These are phyloP conservation scores for Dromas ardeola DNA, from an alignment of 2,113 vertebrate species.

Conservation along the genomic window DNA sequence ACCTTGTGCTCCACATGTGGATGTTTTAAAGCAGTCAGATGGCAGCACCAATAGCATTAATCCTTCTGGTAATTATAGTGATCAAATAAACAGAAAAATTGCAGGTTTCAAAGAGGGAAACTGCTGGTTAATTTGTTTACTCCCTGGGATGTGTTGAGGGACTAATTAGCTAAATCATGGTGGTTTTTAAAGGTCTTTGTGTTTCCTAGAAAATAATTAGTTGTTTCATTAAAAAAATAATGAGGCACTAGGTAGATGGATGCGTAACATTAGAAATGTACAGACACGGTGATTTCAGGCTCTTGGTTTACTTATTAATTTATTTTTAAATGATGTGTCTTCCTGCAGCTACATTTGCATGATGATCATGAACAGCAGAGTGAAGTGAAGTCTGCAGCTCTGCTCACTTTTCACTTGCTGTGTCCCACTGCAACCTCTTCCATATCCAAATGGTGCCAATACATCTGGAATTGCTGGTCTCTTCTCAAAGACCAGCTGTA, in stretches of 20 bases:
- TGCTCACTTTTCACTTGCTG: neutral
- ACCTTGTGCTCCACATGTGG: neutral
- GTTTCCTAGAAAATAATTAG: constrained; percentile 15
- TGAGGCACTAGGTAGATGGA: neutral
- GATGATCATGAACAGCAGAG: neutral
- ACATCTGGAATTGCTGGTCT: neutral
- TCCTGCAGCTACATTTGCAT: neutral
- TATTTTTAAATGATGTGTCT: neutral
- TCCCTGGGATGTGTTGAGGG: neutral
- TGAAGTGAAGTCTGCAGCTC: neutral
- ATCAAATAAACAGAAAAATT: constrained; percentile 19
- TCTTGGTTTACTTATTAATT: neutral
- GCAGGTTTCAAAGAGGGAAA: neutral
- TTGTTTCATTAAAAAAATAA: constrained; percentile 7
- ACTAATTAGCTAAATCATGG: constrained; percentile 38
- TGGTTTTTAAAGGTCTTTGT: neutral
- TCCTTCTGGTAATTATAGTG: neutral
- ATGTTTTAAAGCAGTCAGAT: neutral
- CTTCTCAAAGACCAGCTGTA: neutral
- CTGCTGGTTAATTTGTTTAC: constrained; percentile 31
- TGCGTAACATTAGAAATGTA: neutral
- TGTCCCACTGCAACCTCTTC: neutral
- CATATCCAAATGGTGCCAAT: neutral
- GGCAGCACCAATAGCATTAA: neutral
- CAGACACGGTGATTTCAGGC: neutral